These are phyloP conservation scores for Oscheius sp. DNA, from an alignment of 2,888 invertebrate genomes.

Conservation along the genomic window DNA sequence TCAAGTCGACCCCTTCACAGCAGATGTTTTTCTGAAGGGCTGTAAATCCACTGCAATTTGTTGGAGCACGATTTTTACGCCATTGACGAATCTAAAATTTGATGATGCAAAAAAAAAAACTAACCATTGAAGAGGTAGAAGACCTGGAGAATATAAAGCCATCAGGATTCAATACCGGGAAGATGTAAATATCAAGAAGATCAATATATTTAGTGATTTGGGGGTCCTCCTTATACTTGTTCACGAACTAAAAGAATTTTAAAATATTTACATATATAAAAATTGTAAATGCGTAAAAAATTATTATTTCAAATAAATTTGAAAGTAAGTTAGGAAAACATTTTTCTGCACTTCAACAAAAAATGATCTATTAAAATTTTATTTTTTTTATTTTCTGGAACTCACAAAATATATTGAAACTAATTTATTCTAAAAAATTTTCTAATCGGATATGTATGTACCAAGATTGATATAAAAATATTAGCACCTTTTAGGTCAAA, in stretches of 20 bases:
- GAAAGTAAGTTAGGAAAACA: no score
- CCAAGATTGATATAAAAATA: no score
- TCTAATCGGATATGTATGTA: no score
- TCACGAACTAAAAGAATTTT: no score
- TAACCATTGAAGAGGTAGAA: slow-evolving; percentile 43
- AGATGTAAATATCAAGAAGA: slow-evolving; percentile 63
- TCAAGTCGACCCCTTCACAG: slow-evolving; percentile 68
- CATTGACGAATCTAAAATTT: slow-evolving; percentile 64
- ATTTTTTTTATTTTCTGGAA: no score
- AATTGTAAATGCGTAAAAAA: neutral
- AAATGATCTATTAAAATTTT: no score
- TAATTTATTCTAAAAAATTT: no score
- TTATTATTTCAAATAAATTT: no score
- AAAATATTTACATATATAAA: slow-evolving; percentile 27
- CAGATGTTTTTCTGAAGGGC: slow-evolving; percentile 55
- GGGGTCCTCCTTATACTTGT: slow-evolving; percentile 52
- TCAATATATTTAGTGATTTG: slow-evolving; percentile 61
- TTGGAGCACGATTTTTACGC: slow-evolving; percentile 67
- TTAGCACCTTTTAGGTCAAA: no score
- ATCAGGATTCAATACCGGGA: slow-evolving; percentile 68
- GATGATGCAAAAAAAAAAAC: neutral
- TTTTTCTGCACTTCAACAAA: no score
- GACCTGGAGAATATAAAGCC: slow-evolving; percentile 65
- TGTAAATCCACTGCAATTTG: slow-evolving; percentile 63
- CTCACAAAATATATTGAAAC: no score